Base-by-base conservation (phyloP, 2,113 vertebrate species). In the Sorex fumeus region DNA sequence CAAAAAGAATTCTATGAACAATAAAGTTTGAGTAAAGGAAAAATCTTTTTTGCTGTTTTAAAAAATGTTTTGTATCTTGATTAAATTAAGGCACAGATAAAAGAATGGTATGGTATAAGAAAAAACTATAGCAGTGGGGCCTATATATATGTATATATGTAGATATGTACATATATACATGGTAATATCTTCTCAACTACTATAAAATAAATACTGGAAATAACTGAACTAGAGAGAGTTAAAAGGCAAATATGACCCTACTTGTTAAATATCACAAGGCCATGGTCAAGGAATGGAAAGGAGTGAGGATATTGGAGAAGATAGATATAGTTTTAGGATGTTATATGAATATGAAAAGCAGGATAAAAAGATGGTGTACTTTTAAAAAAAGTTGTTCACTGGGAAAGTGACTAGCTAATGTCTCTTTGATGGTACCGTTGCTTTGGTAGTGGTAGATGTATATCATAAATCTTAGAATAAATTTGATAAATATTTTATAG, bases 301-400 rank as follows among this genome's bases (percentile, higher is more conserved):
- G 5, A 87, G 2, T 82, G 2, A 50, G 28, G 23, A n/a, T 47
- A 6, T 40, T 78, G 78, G n/a, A 53, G 36, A 53, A 3, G 72
- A 71, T 47, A 50, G 47, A 87, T 8, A 30, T 36, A 71, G 18
- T 70, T 15, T 76, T 72, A 90, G 77, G 28, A 23, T 87, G 12
- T 27, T 82, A 2, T 36, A 12, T 53, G 30, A 43, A 4, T 27
- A n/a, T 40, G 60, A 88, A 21, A 2, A 23, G 18, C 13, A 89
- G 36, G 45, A 57, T 45, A 88, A 74, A 43, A 28, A 8, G 76
- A 66, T 40, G 84, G 4, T 2, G 2, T 1, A 8, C 19, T 89
- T 88, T 84, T 71, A 93, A 84, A 88, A 93, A 84, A 86, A 76
- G 6, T 27, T 66, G n/a, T n/a, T 93, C 28, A 11, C 11, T 86